These are phyloP conservation scores for Micropterix aruncella DNA, from an alignment of 2,888 invertebrate genomes.

Conservation along the genomic window DNA sequence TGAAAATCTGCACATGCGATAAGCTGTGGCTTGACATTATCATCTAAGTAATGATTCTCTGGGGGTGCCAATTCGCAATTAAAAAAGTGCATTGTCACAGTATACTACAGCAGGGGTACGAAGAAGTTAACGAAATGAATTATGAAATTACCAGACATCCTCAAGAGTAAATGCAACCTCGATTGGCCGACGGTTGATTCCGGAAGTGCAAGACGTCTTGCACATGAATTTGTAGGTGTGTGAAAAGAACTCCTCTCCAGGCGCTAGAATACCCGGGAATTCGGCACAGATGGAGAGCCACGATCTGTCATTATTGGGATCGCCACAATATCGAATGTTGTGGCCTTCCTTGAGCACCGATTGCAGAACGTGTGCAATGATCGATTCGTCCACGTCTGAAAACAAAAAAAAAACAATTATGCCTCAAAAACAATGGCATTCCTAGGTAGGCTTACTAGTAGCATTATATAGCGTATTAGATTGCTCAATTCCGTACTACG, in stretches of 20 bases:
- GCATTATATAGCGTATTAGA: no score
- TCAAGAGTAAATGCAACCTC: conserved; percentile 46
- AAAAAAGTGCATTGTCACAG: no score
- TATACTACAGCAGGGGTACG: no score
- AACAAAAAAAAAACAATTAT: no score
- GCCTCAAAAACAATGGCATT: no score
- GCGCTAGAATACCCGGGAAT: conserved; percentile 38
- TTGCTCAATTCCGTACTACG: no score
- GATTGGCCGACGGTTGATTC: conserved; percentile 48
- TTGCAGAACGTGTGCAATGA: conserved; percentile 26
- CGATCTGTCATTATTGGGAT: conserved; percentile 17
- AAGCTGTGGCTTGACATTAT: no score
- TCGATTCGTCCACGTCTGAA: conserved; percentile 16
- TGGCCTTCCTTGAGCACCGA: conserved; percentile 20
- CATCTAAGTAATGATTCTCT: no score
- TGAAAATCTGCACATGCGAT: no score
- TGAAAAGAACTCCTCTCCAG: conserved; percentile 37
- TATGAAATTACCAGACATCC: conserved; percentile 12
- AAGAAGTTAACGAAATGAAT: background rate
- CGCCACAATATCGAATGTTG: conserved; percentile 30
- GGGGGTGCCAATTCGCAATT: no score
- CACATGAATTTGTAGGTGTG: conserved; percentile 48
- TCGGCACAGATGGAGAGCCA: conserved; percentile 37
- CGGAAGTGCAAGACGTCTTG: conserved; percentile 49
- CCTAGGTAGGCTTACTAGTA: no score